Evolutionary conservation across 2,888 invertebrate genomes (phyloP), one percentile per base, ranked within the genome.

Genomic region (Cantharis flavilabris): DNA sequence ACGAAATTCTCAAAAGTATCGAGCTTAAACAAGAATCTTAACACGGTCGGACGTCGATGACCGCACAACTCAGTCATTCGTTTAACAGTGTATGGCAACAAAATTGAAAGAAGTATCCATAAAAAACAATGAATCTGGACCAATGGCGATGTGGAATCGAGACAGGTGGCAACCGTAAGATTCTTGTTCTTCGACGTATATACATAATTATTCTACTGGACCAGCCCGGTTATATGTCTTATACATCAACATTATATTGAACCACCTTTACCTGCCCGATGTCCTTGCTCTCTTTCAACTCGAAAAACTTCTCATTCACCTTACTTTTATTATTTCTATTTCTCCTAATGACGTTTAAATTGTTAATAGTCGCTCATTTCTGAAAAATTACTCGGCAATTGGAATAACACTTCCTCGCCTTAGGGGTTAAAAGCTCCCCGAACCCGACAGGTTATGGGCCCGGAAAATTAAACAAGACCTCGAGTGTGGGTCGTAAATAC

Each of bases 91-190:
- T 81, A 81, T 75, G 77, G 81, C 80, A 80, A 79, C 81, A 77
- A 80, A 80, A 80, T 81, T 79, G 77, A 80, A 80, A 76, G 74
- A 77, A 79, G 77, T 73, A 28, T 73, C 33, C 74, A 82, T 81
- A 85, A 86, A 86, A 86, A 86, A 85, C 84, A 84, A 85, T 83
- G 82, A 85, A 86, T 84, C 84, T 84, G 85, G 86, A 87, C 88
- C 88, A 88, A 88, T 88, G 79, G 85, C 85, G 83, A 83, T 80
- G 85, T 84, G 83, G 84, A 83, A 83, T 83, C 82, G 85, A 84
- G 87, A 87, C 88, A 88, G 88, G 88, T 88, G 88, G 87, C 86
- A 85, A 85, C 84, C 86, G 86, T 83, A 84, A 84, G 87, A 87
- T 86, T 87, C 87, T 85, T 84, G 87, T 86, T 85, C 84, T 81